Conservation (phyloP, 2,888 invertebrate genomes). For the Pasiphila rectangulata region DNA sequence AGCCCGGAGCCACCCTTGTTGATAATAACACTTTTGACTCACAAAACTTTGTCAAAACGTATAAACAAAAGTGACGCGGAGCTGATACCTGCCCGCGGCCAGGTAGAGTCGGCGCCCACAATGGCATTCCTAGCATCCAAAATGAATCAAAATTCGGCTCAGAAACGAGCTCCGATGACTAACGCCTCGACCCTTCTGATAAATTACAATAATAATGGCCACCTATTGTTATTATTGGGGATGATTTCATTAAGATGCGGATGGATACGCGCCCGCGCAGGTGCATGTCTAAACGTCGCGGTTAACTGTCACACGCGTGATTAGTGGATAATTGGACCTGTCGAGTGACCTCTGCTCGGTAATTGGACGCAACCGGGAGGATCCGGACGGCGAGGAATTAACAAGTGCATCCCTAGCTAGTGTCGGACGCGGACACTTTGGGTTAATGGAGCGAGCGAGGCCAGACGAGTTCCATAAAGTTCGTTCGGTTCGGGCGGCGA, state of each 20-base stretch:
- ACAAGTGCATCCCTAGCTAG: constrained; percentile 64
- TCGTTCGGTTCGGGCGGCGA: constrained; percentile 65
- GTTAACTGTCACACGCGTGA: constrained; percentile 55
- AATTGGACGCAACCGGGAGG: constrained; percentile 22
- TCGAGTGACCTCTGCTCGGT: constrained; percentile 13
- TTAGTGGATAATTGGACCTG: constrained; percentile 36
- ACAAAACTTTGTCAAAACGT: constrained; percentile 68
- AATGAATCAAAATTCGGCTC: constrained; percentile 75
- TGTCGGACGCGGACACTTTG: constrained; percentile 65
- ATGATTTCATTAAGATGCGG: constrained; percentile 66
- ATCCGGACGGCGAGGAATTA: constrained; percentile 38
- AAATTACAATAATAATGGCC: constrained; percentile 71
- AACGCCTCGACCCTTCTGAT: constrained; percentile 57
- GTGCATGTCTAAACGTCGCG: constrained; percentile 45
- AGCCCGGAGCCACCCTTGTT: constrained; percentile 55
- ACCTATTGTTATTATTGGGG: constrained; percentile 66
- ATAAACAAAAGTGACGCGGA: constrained; percentile 57
- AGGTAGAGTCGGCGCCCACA: constrained; percentile 70
- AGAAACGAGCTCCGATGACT: constrained; percentile 50
- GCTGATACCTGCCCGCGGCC: constrained; percentile 40
- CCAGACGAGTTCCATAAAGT: constrained; percentile 61
- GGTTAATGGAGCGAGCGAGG: constrained; percentile 65
- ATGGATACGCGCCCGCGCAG: constrained; percentile 50
- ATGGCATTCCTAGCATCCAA: constrained; percentile 76
- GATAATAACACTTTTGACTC: constrained; percentile 64